A percentile compares a stretch with the other conserved stretches of the same genome.
These are phyloP conservation scores for Phyllopteryx taeniolatus DNA, from an alignment of 2,113 vertebrate species.

Conservation along the genomic window DNA sequence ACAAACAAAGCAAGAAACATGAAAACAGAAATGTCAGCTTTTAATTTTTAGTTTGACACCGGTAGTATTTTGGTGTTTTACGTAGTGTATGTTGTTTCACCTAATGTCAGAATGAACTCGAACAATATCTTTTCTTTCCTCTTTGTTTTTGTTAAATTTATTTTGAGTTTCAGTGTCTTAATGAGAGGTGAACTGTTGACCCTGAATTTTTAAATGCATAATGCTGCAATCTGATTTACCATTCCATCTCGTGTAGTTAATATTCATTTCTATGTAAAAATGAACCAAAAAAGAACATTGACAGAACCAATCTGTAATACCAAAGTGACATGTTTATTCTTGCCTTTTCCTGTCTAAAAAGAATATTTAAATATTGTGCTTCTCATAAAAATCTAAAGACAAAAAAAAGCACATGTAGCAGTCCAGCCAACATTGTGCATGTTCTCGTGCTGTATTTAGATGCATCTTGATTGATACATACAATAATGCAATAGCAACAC, in stretches of 20 bases:
- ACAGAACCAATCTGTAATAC: constrained; percentile 23
- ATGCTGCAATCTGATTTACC: constrained; percentile 53
- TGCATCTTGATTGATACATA: not conserved
- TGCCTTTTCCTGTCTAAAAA: constrained; percentile 2
- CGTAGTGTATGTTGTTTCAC: constrained; percentile 3
- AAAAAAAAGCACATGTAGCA: not conserved
- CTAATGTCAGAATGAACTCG: constrained; percentile 45
- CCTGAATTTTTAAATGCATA: constrained; percentile 50
- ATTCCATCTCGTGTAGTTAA: constrained; percentile 46
- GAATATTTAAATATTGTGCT: constrained; percentile 9
- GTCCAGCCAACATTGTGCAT: not conserved
- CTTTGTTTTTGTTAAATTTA: constrained; percentile 22
- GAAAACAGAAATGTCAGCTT: constrained; percentile 34
- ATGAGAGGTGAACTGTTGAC: constrained; percentile 58
- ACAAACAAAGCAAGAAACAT: constrained; percentile 36
- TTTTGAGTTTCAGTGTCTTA: constrained; percentile 34
- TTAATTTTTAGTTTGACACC: constrained; percentile 40
- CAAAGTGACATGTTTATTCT: constrained; percentile 19
- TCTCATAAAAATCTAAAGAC: not conserved
- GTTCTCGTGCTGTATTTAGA: not conserved
- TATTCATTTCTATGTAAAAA: constrained; percentile 42
- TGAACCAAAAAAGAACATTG: constrained; percentile 46
- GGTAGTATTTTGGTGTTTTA: constrained; percentile 36
- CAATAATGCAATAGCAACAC: not conserved
- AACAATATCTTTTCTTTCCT: constrained; percentile 39